Evolutionary conservation across 2,888 invertebrate genomes (phyloP).

Genomic region (Gonocerus acuteangulatus): DNA sequence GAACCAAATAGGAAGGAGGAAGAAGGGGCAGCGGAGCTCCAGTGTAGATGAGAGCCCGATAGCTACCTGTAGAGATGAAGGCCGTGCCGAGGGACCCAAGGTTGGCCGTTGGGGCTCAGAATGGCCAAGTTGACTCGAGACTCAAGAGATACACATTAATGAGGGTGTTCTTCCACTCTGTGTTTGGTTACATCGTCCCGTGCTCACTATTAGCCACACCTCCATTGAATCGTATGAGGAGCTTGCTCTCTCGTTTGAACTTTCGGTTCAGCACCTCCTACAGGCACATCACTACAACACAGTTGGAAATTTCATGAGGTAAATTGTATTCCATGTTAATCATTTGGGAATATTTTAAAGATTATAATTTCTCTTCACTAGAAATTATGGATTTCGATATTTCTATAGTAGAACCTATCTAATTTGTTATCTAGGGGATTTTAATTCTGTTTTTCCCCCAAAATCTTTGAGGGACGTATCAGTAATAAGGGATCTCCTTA

Average conservation of each 20-base stretch:
- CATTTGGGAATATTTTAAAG: not conserved
- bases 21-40: constrained; percentile 1
- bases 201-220: constrained; percentile 47
- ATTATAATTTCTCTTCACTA: not conserved
- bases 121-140: constrained; percentile 96
- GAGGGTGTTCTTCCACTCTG: constrained; percentile 57
- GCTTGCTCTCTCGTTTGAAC: constrained; percentile 69
- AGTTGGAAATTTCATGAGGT: constrained; percentile 69
- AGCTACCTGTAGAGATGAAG: constrained; percentile 49
- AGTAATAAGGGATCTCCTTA: no score
- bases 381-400: not conserved
- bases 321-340: no score
- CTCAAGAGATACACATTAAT: constrained; percentile 44
- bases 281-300: constrained; percentile 84
- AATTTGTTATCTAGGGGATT: no score
- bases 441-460: no score
- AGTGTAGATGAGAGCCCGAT: not conserved
- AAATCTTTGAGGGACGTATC: no score
- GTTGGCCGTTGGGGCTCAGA: constrained; percentile 88
- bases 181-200: constrained; percentile 49
- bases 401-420: no score
- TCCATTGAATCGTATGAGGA: constrained; percentile 65
- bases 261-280: constrained; percentile 68
- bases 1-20: constrained; percentile 8
- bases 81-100: constrained; percentile 58